Evolutionary conservation across 2,888 invertebrate genomes (phyloP), one percentile per base, ranked within the genome.

Genomic region (Drosophila falleni): DNA sequence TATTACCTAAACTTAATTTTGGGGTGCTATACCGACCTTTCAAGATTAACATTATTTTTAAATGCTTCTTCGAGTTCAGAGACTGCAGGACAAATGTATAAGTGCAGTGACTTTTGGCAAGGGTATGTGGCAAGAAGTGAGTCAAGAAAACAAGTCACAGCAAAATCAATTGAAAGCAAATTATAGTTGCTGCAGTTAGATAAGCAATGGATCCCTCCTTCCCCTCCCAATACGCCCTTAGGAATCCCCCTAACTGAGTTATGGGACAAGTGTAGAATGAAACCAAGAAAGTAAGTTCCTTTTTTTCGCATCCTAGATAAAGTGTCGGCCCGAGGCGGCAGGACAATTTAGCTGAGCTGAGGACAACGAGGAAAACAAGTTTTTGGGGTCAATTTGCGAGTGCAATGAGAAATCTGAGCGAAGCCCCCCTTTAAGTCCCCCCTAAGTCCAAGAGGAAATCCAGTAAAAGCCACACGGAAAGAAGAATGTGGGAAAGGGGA

Each of bases 131-230:
- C 26, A 37, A 31, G 33, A 31, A 37, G 61, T 33, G 23, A 37
- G 41, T n/a, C 0, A 31, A 16, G 41, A 35, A 69, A 66, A 67
- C 46, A 65, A 74, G 71, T 68, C 72, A 58, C 74, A 65, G 69
- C 73, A 62, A 86, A 87, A 89, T 87, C 87, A 87, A 87, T 89
- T 86, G 86, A 86, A 87, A 87, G 87, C 87, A 87, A 87, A 89
- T 89, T 87, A 87, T 81, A 75, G 88, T 81, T 77, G 77, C 73
- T 74, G 85, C 79, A 83, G 87, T 80, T 84, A 78, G 87, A 83
- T 80, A 83, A 83, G 78, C 85, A 65, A 62, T 62, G 64, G 58
- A 56, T 55, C 16, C 41, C 15, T 31, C 11, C 41, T 26, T 23
- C 41, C 31, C 39, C 35, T 8, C 33, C 42, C 54, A 11, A 13